phyloP scores from a whole-genome alignment of 1,140 invertebrate species.

The Coenobita brevimanus region DNA sequence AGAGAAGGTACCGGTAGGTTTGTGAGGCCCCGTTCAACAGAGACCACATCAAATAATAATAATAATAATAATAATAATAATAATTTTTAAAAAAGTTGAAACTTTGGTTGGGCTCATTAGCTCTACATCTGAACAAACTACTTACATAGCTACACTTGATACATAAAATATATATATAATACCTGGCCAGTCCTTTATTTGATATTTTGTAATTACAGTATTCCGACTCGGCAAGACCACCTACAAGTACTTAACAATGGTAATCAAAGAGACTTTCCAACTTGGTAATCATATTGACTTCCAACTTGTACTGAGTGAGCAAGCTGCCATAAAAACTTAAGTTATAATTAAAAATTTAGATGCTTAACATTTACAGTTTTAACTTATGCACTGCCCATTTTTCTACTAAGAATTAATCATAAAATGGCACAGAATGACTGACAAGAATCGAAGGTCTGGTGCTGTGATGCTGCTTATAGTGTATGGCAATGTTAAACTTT shows the following conservation, averaged over 20 bases:
- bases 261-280: slow-evolving; percentile 44
- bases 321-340: slow-evolving; percentile 27
- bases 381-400: slow-evolving; percentile 54
- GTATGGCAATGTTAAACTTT: neutral
- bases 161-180: slow-evolving; percentile 55
- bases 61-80: too few species aligned
- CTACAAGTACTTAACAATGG: slow-evolving; percentile 5
- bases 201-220: slow-evolving; percentile 47
- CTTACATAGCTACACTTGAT: slow-evolving; percentile 59
- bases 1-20: too few species aligned
- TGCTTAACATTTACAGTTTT: slow-evolving; percentile 4
- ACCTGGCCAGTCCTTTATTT: slow-evolving; percentile 64
- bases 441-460: slow-evolving; percentile 47
- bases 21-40: too few species aligned
- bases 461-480: slow-evolving; percentile 35
- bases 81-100: neutral
- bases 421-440: slow-evolving; percentile 54
- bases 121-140: slow-evolving; percentile 59
- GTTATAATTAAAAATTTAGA: too few species aligned
- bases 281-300: slow-evolving; percentile 6
- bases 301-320: slow-evolving; percentile 55
- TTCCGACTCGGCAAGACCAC: slow-evolving; percentile 38
- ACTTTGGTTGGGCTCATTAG: slow-evolving; percentile 61
- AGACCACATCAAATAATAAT: too few species aligned
- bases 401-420: slow-evolving; percentile 37